Evolutionary conservation across 2,797 vertebrate genomes (phyloP), one percentile per base, ranked within the genome.

Genomic region (Cirrhinus mrigala): DNA sequence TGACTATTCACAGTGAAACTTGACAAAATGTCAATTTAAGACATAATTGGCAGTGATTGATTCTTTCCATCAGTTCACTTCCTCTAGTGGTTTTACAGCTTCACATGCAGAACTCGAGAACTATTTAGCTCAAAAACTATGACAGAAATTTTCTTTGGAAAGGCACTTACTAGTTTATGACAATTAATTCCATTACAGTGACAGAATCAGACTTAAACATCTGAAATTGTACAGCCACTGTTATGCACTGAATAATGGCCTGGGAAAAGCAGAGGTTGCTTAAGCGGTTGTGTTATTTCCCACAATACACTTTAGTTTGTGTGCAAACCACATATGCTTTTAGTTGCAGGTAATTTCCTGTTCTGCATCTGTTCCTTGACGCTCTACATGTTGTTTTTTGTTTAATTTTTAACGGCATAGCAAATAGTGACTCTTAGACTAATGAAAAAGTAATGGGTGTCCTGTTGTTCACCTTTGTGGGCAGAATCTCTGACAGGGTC

Each of bases 151-250:
- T 1, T 1, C n/a, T 8, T 27, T 62, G 40, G 9, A 11, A 62
- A 27, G 16, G 5, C n/a, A 14, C 40, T 48, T 48, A 5, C n/a
- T 62, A 20, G n/a, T 79, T 62, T 79, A 29, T 1, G 27, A 18
- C 18, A 76, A 76, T 76, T 1, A 27, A 29, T 79, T 79, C 40
- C 58, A 79, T 64, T 64, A 22, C 16, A 48, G 16, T 79, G 58
- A 79, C 40, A 48, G 15, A 46, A 60, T 78, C 37, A 78, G 56
- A 37, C 18, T 37, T 8, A 10, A 24, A 78, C 33, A 46, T 60
- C 15, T 60, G 33, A 46, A 27, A 79, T 48, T 77, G 44, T 24
- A 58, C 37, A 77, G 20, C 7, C 15, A 27, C 56, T 18, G 56
- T 78, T 62, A 15, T 58, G 22, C 29, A n/a, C 9, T 62, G 15